Base-by-base conservation (phyloP, 2,888 invertebrate species). In the Coleophora flavipennella region DNA sequence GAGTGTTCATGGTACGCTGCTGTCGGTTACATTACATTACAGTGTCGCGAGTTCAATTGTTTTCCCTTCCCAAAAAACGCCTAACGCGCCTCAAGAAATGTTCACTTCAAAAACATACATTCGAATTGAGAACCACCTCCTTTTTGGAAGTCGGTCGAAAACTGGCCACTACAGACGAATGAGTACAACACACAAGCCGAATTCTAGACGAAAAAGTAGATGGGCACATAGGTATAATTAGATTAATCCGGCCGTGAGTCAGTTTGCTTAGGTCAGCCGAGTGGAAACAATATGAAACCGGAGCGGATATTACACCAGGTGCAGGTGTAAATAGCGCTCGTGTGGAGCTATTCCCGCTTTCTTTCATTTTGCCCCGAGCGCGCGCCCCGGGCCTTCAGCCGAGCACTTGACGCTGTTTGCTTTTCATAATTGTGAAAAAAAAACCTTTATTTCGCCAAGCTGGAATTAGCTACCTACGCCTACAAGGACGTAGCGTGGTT, bases 221-320 rank as follows among this genome's bases (percentile, higher is more conserved):
- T 42, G 25, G 38, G 28, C 25, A 39, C 29, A 13, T 29, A 11
- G 9, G 8, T 31, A 35, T 43, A 43, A 78, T 78, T 75, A 70
- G 74, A 76, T 79, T 75, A 77, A 71, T 69, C 67, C 64, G 59
- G 62, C 57, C 55, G 62, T 56, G 63, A 63, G 66, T 60, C 55
- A 67, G 78, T 78, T 77, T 78, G 67, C 75, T 76, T 66, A 74
- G 73, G 72, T 74, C 71, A 64, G 62, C 59, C 57, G 46, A 60
- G 71, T 67, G 67, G 67, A 66, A 72, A 73, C 71, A 71, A 74
- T 69, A 75, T 74, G 76, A 73, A 74, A 69, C 68, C 67, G 62
- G 71, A 66, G 66, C 80, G 81, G 81, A 80, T 80, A 81, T 80
- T 80, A 73, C 74, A 60, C 55, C 57, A 68, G 75, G 70, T 70